phyloP scores from a whole-genome alignment of 1,140 invertebrate genomes.

The Zaprionus inermis region DNA sequence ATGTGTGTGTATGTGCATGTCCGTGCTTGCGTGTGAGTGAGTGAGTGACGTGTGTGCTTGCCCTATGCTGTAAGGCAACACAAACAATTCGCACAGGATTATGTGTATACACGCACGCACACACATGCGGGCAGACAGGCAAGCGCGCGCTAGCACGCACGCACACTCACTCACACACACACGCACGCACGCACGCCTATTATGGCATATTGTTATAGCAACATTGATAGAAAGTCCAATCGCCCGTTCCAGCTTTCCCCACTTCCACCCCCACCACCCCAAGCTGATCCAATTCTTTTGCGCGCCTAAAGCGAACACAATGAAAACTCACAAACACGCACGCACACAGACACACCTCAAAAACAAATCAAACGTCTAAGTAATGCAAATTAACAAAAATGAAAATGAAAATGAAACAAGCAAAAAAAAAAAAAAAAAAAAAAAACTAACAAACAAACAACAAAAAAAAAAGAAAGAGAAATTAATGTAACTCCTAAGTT shows the following conservation, averaged over 20 bases:
- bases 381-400: slow-evolving; percentile 17
- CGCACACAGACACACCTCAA: slow-evolving; percentile 27
- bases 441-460: slow-evolving; percentile 14
- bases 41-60: slow-evolving; percentile 6
- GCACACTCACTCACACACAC: slow-evolving; percentile 2
- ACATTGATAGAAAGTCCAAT: slow-evolving; percentile 39
- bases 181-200: slow-evolving; percentile 2
- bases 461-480: slow-evolving; percentile 17
- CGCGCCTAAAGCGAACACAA: slow-evolving; percentile 6
- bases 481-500: slow-evolving; percentile 73
- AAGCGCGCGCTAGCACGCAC: background rate
- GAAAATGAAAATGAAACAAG: slow-evolving; percentile 22
- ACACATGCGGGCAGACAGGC: slow-evolving; percentile 15
- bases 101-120: slow-evolving; percentile 35
- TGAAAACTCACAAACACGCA: background rate
- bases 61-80: slow-evolving; percentile 13
- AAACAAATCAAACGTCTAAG: slow-evolving; percentile 16
- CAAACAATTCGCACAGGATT: slow-evolving; percentile 18
- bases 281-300: slow-evolving; percentile 4
- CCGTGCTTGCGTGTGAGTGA: background rate
- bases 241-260: background rate
- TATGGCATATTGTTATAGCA: slow-evolving; percentile 60
- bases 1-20: slow-evolving; percentile 1
- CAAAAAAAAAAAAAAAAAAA: slow-evolving; percentile 31
- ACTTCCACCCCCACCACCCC: background rate